Percentiles rank a stretch among this genome's conserved stretches.
These are phyloP conservation scores for Tinamus major DNA, from an alignment of 2,797 vertebrate genomes.

Conservation along the genomic window DNA sequence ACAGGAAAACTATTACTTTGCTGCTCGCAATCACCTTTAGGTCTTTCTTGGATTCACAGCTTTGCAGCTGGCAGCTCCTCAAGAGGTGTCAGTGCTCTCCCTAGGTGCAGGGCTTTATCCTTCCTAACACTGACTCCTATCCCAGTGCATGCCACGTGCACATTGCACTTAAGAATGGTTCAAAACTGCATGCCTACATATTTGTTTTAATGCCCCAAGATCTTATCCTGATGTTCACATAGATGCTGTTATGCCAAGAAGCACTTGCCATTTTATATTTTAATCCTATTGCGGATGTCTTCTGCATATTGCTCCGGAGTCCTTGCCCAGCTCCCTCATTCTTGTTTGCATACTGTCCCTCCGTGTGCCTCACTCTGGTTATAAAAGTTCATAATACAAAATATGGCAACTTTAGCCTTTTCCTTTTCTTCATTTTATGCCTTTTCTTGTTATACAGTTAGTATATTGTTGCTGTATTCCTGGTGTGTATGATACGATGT, in stretches of 20 bases:
- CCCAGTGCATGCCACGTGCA: neutral
- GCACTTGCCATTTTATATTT: neutral
- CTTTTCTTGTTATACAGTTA: neutral
- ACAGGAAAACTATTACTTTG: neutral
- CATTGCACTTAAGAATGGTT: neutral
- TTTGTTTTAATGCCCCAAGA: neutral
- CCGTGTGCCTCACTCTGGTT: neutral
- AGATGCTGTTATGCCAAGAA: neutral
- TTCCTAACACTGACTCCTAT: neutral
- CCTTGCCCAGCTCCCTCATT: neutral
- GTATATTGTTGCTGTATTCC: neutral
- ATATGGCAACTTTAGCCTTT: neutral
- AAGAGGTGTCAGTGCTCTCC: neutral
- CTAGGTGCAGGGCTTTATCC: neutral
- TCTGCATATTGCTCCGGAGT: neutral
- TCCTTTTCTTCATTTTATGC: neutral
- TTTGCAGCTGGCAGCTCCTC: neutral
- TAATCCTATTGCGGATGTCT: neutral
- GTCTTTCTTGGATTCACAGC: neutral
- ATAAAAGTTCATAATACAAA: neutral
- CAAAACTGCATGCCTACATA: neutral
- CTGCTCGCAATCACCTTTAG: conserved; percentile 4
- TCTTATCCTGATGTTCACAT: neutral
- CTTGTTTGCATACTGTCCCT: neutral
- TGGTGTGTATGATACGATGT: neutral